Evolutionary conservation across 1,140 invertebrate species (phyloP), one percentile per base, ranked within the genome.

Genomic region (Leptopilina boulardi): DNA sequence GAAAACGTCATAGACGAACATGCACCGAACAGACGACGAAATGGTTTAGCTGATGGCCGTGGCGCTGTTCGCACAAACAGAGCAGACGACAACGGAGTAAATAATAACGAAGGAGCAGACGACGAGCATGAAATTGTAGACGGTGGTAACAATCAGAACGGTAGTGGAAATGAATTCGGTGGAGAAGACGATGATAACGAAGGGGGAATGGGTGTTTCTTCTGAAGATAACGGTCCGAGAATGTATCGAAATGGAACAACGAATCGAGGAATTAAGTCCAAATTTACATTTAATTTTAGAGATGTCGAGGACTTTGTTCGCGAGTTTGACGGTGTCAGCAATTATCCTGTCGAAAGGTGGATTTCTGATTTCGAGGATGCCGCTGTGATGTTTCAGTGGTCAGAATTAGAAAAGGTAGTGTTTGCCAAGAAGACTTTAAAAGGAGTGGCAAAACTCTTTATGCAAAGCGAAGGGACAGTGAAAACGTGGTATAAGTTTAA

Each of bases 381-480:
- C 5, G 80, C 83, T 0, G 34, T 19, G 0, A 23, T 86, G 1
- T 80, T 88, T 41, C 47, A 47, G 1, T 87, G 85, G 85, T 77
- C 80, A n/a, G 74, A 84, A 18, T 15, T 86, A 23, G 79, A 87
- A 56, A 85, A 82, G 44, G 73, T 83, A 2, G 26, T 86, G 19
- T 88, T 86, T 77, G 85, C 83, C 3, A 87, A 87, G 87, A 86
- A 75, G 83, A 23, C 81, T 5, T 51, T 88, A 10, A 74, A 15
- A 0, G 87, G 85, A 9, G 23, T 85, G 13, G 84, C 85, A 47
- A 47, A 47, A 47, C 42, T 47, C 1, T 47, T 47, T 47, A 47
- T 47, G 42, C 42, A 47, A 47, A 0, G 82, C 26, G 86, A 89
- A 74, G 70, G 47, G 4, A 77, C 76, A 2, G 76, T 85, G 13